Evolutionary conservation across 2,113 vertebrate genomes (phyloP).

Genomic region (Oncorhynchus masou): DNA sequence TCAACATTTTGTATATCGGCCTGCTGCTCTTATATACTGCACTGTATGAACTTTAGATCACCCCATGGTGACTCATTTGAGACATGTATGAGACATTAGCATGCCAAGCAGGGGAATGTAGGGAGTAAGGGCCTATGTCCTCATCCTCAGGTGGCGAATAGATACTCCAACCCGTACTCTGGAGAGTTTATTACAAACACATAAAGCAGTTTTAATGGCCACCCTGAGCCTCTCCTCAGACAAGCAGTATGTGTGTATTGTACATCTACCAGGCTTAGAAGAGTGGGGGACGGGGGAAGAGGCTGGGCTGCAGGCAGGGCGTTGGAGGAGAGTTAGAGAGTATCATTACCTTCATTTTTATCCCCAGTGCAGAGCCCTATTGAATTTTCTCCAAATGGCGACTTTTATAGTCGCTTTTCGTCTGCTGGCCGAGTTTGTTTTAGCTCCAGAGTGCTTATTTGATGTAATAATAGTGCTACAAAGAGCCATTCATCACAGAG

Average conservation of each 20-base stretch:
- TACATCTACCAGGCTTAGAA: not conserved
- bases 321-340: slow-evolving; percentile 6
- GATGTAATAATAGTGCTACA: slow-evolving; percentile 39
- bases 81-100: slow-evolving; percentile 45
- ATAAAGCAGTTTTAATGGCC: slow-evolving; percentile 42
- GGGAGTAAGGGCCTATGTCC: slow-evolving; percentile 29
- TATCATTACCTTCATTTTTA: slow-evolving; percentile 50
- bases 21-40: slow-evolving; percentile 26
- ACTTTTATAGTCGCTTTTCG: slow-evolving; percentile 41
- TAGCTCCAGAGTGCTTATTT: slow-evolving; percentile 46
- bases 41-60: slow-evolving; percentile 1
- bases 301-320: not conserved
- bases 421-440: slow-evolving; percentile 43
- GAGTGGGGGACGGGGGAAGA: not conserved
- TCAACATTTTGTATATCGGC: not conserved
- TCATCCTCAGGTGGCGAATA: slow-evolving; percentile 33
- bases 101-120: slow-evolving; percentile 34
- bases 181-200: slow-evolving; percentile 36
- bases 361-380: slow-evolving; percentile 32
- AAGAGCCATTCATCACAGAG: slow-evolving; percentile 40
- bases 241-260: not conserved
- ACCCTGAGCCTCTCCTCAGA: slow-evolving; percentile 7
- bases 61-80: slow-evolving; percentile 8
- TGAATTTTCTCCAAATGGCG: slow-evolving; percentile 36
- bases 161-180: not conserved